Conservation (phyloP, 2,797 vertebrate genomes). For the Knipowitschia caucasica region DNA sequence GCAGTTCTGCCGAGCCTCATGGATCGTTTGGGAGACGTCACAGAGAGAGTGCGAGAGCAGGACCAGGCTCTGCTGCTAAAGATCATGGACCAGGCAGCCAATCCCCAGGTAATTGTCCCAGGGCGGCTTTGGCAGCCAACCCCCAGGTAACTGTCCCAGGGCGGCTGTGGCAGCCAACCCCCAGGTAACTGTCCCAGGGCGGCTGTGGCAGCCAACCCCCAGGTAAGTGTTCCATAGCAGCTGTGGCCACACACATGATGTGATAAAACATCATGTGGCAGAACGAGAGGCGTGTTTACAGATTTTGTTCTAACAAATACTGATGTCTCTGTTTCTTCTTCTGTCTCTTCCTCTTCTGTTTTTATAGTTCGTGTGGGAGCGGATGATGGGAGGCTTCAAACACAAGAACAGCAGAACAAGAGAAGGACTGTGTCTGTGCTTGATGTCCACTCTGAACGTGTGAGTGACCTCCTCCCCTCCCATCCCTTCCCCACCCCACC, state of each 20-base stretch:
- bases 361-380: slow-evolving; percentile 98
- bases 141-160: too few relatives aligned
- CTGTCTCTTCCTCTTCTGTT: too few relatives aligned
- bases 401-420: slow-evolving; percentile 95
- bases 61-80: slow-evolving; percentile 90
- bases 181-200: too few relatives aligned
- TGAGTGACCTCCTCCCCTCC: slow-evolving; percentile 63
- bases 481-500: too few relatives aligned
- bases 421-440: slow-evolving; percentile 93
- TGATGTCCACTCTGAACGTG: slow-evolving; percentile 90
- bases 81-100: slow-evolving; percentile 95
- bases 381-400: slow-evolving; percentile 94
- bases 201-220: too few relatives aligned
- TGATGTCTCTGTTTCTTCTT: background rate
- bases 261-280: too few relatives aligned
- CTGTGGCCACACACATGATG: too few relatives aligned
- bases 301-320: background rate
- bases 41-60: slow-evolving; percentile 92
- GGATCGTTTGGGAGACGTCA: slow-evolving; percentile 91
- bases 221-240: too few relatives aligned
- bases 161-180: too few relatives aligned
- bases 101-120: slow-evolving; percentile 92
- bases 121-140: too few relatives aligned
- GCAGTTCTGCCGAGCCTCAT: slow-evolving; percentile 87
- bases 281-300: too few relatives aligned